Evolutionary conservation across 2,113 vertebrate genomes (phyloP).

Genomic region (Nothobranchius kuhntae): DNA sequence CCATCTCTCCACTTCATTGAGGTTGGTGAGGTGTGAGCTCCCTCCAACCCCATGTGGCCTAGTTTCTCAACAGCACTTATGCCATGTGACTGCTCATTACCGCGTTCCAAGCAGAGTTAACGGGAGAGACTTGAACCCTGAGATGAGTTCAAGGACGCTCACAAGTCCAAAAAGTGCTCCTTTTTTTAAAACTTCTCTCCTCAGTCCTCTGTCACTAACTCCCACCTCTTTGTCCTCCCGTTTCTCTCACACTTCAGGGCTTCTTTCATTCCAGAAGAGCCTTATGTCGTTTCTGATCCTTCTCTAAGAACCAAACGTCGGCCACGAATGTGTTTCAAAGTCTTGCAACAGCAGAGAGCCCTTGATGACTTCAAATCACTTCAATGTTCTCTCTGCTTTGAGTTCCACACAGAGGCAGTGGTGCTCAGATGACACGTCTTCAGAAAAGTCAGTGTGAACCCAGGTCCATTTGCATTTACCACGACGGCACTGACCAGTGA

Average conservation of each 20-base stretch:
- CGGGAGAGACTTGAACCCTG: conserved; percentile 56
- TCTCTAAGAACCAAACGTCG: background rate
- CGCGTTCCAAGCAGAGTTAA: conserved; percentile 48
- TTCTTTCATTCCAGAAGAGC: conserved; percentile 1
- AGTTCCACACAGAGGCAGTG: conserved; percentile 45
- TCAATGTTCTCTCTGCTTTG: conserved; percentile 23
- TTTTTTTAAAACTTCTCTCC: conserved; percentile 32
- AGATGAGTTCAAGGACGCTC: conserved; percentile 69
- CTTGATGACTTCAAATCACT: conserved; percentile 37
- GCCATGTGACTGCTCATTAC: conserved; percentile 70
- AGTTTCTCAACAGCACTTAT: conserved; percentile 66
- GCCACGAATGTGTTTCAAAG: conserved; percentile 12
- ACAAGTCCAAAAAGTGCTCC: conserved; percentile 36
- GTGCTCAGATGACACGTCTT: conserved; percentile 18
- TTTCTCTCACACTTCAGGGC: conserved; percentile 7
- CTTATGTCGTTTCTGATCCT: conserved; percentile 19
- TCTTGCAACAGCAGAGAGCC: background rate
- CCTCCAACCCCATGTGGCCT: conserved; percentile 44
- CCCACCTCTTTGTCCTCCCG: conserved; percentile 23
- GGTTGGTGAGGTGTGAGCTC: conserved; percentile 9
- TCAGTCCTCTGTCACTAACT: conserved; percentile 10
- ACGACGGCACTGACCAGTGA: conserved; percentile 24
- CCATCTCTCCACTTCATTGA: conserved; percentile 21
- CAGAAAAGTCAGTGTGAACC: conserved; percentile 34
- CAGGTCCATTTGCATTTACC: conserved; percentile 28